Evolutionary conservation across 2,113 vertebrate species (phyloP).

Genomic region (Lamprologus speciosus): DNA sequence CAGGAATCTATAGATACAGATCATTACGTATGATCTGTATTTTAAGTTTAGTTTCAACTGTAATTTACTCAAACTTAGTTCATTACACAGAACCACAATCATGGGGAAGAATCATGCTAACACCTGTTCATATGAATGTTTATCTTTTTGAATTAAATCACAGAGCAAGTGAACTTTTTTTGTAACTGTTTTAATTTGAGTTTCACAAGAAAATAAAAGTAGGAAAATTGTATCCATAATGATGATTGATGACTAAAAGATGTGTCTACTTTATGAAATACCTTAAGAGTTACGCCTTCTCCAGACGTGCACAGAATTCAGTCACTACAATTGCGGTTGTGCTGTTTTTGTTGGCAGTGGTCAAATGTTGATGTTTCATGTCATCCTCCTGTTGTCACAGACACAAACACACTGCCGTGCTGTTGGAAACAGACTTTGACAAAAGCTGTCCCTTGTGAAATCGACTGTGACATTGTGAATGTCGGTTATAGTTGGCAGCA

Average conservation of each 20-base stretch:
- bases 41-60: background rate
- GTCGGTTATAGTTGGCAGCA: background rate
- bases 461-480: background rate
- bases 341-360: background rate
- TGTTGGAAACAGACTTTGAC: background rate
- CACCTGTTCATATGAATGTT: background rate
- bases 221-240: background rate
- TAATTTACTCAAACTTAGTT: background rate
- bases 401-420: background rate
- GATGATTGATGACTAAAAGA: background rate
- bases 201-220: background rate
- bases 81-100: background rate
- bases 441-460: background rate
- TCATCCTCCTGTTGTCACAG: background rate
- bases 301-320: background rate
- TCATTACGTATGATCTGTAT: background rate
- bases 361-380: constrained; percentile 5
- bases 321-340: background rate
- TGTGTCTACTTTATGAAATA: background rate
- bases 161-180: background rate
- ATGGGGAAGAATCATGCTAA: background rate
- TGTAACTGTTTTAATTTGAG: background rate
- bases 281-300: background rate
- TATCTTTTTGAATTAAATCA: background rate
- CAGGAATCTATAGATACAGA: background rate